Conservation (phyloP, 2,888 invertebrate genomes). For the Carpatolechia fugitivella region DNA sequence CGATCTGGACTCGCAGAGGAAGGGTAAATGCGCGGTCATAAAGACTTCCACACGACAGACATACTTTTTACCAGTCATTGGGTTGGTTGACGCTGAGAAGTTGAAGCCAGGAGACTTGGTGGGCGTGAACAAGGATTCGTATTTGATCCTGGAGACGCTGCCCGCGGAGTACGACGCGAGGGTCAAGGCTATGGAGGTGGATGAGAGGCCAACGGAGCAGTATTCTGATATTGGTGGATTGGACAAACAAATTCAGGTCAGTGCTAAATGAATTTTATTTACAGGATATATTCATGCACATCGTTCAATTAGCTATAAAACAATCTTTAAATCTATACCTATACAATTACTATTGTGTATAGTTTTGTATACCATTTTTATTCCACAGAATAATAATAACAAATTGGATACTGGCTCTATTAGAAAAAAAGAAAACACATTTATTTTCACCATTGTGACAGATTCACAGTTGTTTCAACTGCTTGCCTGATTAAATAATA, state of each 20-base stretch:
- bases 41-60: conserved; percentile 99
- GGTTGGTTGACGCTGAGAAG: conserved; percentile 98
- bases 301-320: too few relatives aligned
- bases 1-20: conserved; percentile 97
- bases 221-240: conserved; percentile 99
- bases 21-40: conserved; percentile 99
- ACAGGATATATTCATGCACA: too few relatives aligned
- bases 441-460: too few relatives aligned
- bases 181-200: conserved; percentile 99
- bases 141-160: conserved; percentile 97
- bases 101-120: conserved; percentile 98
- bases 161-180: conserved; percentile 98
- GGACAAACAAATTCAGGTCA: conserved; percentile 96
- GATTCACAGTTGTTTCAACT: too few relatives aligned
- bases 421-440: too few relatives aligned
- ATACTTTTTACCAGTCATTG: conserved; percentile 99
- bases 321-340: too few relatives aligned
- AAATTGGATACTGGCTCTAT: too few relatives aligned
- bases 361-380: background rate
- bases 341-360: too few relatives aligned
- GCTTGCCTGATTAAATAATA: too few relatives aligned
- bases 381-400: too few relatives aligned
- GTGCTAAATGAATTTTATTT: conserved; percentile 12
- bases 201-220: conserved; percentile 99
- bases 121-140: conserved; percentile 98